Evolutionary conservation across 2,888 invertebrate species (phyloP).

Genomic region (Strigamia crassipes): DNA sequence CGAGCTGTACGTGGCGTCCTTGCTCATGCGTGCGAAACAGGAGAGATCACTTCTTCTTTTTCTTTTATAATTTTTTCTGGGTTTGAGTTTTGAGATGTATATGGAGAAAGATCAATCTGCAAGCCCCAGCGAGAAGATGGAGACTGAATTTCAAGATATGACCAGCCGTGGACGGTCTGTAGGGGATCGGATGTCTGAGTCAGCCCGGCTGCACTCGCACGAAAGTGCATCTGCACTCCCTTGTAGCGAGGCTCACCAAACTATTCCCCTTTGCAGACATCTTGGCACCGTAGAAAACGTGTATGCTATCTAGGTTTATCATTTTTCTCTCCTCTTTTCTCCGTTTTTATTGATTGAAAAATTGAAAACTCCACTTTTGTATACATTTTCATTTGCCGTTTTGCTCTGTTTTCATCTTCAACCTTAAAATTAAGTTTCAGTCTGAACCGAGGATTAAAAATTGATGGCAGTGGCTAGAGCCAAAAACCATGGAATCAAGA

Average conservation of each 20-base stretch:
- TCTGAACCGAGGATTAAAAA: neutral
- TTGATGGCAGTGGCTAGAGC: neutral
- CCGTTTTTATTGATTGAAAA: neutral
- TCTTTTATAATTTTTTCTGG: neutral
- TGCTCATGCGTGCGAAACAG: constrained; percentile 32
- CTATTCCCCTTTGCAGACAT: constrained; percentile 10
- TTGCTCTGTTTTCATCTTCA: no score
- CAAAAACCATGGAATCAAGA: neutral
- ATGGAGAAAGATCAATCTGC: constrained; percentile 24
- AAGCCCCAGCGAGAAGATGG: constrained; percentile 1
- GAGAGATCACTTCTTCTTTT: neutral
- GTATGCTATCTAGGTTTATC: neutral
- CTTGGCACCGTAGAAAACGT: neutral
- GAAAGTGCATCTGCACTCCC: constrained; percentile 22
- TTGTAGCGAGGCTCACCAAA: neutral
- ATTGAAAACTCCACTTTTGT: neutral
- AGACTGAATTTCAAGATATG: constrained; percentile 42
- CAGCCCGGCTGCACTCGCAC: constrained; percentile 18
- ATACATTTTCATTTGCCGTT: neutral
- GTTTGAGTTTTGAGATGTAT: neutral
- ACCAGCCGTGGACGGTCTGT: constrained; percentile 25
- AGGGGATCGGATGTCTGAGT: constrained; percentile 34
- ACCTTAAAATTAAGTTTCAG: neutral
- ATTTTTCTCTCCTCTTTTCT: neutral
- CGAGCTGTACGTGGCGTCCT: neutral